Base-by-base conservation (phyloP, 2,888 invertebrate genomes). In the Apamea crenata region DNA sequence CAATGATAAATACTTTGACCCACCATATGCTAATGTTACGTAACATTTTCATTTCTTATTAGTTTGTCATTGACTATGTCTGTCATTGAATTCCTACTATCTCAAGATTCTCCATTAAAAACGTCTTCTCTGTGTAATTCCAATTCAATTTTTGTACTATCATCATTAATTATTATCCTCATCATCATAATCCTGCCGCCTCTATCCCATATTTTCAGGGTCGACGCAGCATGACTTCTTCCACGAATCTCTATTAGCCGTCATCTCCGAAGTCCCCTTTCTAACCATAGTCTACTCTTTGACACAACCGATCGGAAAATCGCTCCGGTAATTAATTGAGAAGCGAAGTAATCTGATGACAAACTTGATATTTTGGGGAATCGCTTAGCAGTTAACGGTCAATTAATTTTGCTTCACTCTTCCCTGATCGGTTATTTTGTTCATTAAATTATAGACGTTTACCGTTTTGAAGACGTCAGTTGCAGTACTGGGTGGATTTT, bases 331-430 rank as follows among this genome's bases (percentile, higher is more conserved):
- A 93, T 92, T 93, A 91, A 91, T 88, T 81, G 83, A 80, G 89
- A 89, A 87, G 88, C 87, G 71, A 87, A 87, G 89, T 84, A 91
- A 91, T 91, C 91, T 89, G 92, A 92, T 85, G 90, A 91, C 91
- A 91, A 90, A 91, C 89, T 90, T 90, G 89, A 92, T 92, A 91
- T 91, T 92, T 89, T 85, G 85, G 88, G 86, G 86, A 91, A 89
- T 90, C 89, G 91, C 92, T 93, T 90, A 47, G 74, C 76, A 61
- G 74, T 74, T 76, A 89, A 90, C 84, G 91, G 87, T 92, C 92
- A 90, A 92, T 93, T 93, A 92, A 90, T 91, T 92, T 90, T 86
- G 88, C 87, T 91, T 89, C 89, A 90, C n/a, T 76, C 73, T 76
- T 83, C 82, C 69, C 47, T 80, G 84, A 84, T 89, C 87, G 74